Evolutionary conservation across 2,797 vertebrate species (phyloP), one percentile per base, ranked within the genome.

Genomic region (Dicrostonyx torquatus): DNA sequence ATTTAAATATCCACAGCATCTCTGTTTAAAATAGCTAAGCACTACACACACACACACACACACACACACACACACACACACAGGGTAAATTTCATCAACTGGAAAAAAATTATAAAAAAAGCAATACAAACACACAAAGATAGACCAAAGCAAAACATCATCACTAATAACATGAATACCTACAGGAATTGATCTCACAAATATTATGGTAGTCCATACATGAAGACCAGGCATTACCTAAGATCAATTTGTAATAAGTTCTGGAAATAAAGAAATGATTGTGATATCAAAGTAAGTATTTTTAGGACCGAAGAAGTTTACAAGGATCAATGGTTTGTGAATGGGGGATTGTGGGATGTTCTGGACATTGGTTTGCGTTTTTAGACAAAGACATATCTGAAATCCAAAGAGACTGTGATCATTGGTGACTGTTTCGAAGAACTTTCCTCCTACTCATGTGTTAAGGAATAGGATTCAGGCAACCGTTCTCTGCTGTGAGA

Each of bases 391-490:
- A 24, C 17, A 83, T 3, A 40, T 22, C 17, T 85, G 64, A 95
- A 37, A 48, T 72, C 68, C 83, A 93, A 53, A 68, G 50, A 73
- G 34, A 55, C 18, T 48, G 26, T 53, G 66, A 3, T 85, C 78
- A 48, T 70, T 79, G 18, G 83, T 20, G 87, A 60, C 24, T 86
- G 8, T 92, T 96, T 84, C 64, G 92, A 95, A 93, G 24, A 26
- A 40, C 60, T 95, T 94, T 89, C 70, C n/a, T 88, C 43, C 75
- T 45, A 14, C 22, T 93, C 82, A 34, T 37, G 40, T 85, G 82
- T 64, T 94, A 95, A 96, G 31, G 89, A 93, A 22, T 89, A 73
- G 31, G 40, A 93, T 90, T 89, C 70, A 75, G 70, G 78, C 66
- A 73, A 93, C 62, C 88, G 43, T 89, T 95, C 96, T 91, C 50